phyloP scores from a whole-genome alignment of 2,888 invertebrate species.

The Timandra comae region DNA sequence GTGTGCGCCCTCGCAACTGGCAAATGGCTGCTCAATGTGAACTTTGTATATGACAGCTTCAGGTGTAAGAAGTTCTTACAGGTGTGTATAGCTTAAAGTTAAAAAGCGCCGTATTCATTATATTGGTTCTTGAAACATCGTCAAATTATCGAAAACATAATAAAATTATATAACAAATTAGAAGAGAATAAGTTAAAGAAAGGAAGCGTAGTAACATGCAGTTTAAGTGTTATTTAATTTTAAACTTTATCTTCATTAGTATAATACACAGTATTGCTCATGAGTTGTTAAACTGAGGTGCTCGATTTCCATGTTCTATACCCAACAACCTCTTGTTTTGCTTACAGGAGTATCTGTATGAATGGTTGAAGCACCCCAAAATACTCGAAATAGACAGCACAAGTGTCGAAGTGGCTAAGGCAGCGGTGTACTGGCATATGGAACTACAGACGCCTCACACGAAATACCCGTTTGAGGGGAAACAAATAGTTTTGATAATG shows the following conservation, averaged over 20 bases:
- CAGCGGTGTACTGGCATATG: constrained; percentile 63
- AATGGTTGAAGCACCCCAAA: constrained; percentile 68
- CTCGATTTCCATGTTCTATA: neutral
- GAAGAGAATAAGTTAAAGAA: no score
- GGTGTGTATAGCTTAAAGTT: no score
- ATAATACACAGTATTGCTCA: no score
- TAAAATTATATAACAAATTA: no score
- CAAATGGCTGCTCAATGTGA: constrained; percentile 63
- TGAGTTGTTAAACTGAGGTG: no score
- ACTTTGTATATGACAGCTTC: constrained; percentile 65
- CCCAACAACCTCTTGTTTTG: neutral
- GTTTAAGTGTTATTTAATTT: no score
- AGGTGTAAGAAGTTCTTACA: constrained; percentile 62
- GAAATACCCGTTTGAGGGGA: constrained; percentile 63
- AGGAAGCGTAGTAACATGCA: no score
- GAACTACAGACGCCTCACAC: constrained; percentile 47
- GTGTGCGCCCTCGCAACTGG: constrained; percentile 67
- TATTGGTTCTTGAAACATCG: no score
- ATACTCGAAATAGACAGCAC: constrained; percentile 63
- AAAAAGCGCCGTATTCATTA: no score
- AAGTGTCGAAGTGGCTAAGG: constrained; percentile 62
- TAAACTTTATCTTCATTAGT: no score
- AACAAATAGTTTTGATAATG: constrained; percentile 68
- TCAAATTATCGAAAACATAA: no score
- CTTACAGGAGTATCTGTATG: constrained; percentile 61